Evolutionary conservation across 37 sponge, comb jelly and placozoan species (phyloP).

Genomic region (Axinella damicornis): DNA sequence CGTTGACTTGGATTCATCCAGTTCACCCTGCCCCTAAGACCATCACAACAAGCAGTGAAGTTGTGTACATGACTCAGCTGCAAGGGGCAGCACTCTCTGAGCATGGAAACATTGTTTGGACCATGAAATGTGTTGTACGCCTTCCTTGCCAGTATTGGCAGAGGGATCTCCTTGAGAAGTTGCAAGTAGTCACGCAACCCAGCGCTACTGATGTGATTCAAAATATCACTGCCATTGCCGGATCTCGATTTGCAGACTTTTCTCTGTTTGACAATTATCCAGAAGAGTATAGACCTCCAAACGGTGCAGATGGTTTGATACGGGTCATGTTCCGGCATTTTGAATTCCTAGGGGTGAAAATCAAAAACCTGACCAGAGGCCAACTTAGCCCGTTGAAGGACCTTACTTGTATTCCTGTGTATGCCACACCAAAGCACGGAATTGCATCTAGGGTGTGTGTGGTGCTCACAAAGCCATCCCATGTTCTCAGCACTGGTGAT

Average conservation of each 20-base stretch:
- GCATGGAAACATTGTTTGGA: conserved; percentile 42
- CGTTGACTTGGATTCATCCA: conserved; percentile 42
- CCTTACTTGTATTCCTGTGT: too few relatives aligned
- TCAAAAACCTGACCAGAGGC: too few relatives aligned
- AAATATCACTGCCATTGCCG: conserved; percentile 38
- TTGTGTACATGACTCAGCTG: too few relatives aligned
- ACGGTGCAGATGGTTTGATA: too few relatives aligned
- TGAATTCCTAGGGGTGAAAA: too few relatives aligned
- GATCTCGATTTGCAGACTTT: conserved; percentile 15
- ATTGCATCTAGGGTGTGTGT: neutral
- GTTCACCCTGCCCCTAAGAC: conserved; percentile 5
- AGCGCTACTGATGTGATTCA: conserved; percentile 38
- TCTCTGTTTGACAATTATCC: conserved; percentile 45
- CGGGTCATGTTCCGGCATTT: too few relatives aligned
- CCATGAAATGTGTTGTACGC: conserved; percentile 46
- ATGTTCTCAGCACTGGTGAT: conserved; percentile 29
- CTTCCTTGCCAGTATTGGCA: neutral
- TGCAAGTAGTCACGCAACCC: neutral
- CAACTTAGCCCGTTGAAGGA: too few relatives aligned
- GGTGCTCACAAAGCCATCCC: conserved; percentile 45
- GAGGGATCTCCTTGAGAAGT: too few relatives aligned
- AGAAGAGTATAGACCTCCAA: neutral
- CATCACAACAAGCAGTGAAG: neutral
- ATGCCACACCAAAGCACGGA: too few relatives aligned
- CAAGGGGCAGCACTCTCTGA: too few relatives aligned